Evolutionary conservation across 2,113 vertebrate genomes (phyloP).

Genomic region (Channa maculata): DNA sequence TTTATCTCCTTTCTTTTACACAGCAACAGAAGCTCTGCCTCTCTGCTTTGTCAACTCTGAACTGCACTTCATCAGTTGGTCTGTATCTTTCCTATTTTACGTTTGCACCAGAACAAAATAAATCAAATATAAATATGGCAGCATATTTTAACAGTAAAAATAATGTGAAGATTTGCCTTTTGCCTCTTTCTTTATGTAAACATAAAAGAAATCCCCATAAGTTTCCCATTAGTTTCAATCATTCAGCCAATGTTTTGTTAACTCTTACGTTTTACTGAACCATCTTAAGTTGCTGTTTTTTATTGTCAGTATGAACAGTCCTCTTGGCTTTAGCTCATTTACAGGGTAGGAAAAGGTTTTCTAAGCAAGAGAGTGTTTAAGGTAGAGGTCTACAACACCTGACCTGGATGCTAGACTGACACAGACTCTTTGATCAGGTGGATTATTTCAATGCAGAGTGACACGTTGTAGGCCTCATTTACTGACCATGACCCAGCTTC

Average conservation of each 20-base stretch:
- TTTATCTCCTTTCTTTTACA: constrained; percentile 43
- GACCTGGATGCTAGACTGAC: constrained; percentile 48
- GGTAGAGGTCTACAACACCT: constrained; percentile 45
- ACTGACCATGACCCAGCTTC: constrained; percentile 36
- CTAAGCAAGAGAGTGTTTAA: constrained; percentile 30
- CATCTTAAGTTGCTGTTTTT: too few species aligned
- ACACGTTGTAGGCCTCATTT: constrained; percentile 60
- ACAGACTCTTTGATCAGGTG: constrained; percentile 72
- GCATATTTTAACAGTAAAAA: too few species aligned
- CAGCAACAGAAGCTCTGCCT: constrained; percentile 55
- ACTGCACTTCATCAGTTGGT: constrained; percentile 68
- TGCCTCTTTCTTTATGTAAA: not conserved
- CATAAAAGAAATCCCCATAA: too few species aligned
- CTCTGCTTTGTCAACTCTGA: constrained; percentile 73
- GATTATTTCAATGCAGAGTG: constrained; percentile 63
- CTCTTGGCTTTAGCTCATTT: constrained; percentile 43
- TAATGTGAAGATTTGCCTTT: not conserved
- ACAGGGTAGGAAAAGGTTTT: constrained; percentile 15
- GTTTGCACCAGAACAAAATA: not conserved
- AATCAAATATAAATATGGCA: not conserved
- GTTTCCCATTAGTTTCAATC: not conserved
- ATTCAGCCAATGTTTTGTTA: not conserved
- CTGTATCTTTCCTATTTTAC: constrained; percentile 61
- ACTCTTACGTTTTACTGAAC: too few species aligned
- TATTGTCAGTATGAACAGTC: not conserved